Conservation (phyloP, 2,797 vertebrate genomes). For the Cichlasoma orientale region DNA sequence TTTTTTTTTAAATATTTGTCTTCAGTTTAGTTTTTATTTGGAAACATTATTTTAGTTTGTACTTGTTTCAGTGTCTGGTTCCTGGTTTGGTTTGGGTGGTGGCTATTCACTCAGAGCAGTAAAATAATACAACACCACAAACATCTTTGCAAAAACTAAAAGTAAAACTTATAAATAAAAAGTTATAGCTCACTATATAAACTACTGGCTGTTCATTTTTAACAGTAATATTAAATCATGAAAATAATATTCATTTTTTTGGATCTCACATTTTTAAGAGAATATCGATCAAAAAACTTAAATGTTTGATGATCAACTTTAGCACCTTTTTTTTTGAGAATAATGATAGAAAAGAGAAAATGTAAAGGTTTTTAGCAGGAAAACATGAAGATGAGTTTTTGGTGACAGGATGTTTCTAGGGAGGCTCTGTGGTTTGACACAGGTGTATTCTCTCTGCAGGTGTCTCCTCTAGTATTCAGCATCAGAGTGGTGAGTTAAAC, state of each 20-base stretch:
- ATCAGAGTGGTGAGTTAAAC: slow-evolving; percentile 21
- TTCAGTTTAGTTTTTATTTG: too few species aligned
- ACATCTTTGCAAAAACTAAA: too few species aligned
- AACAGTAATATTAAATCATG: neutral
- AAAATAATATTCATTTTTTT: neutral
- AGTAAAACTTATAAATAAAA: too few species aligned
- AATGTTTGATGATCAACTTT: neutral
- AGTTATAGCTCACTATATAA: neutral
- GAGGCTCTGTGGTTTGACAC: neutral
- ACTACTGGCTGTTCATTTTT: neutral
- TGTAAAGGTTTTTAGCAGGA: neutral
- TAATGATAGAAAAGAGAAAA: neutral
- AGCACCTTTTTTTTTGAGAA: neutral
- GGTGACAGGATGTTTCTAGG: neutral
- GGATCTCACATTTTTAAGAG: neutral
- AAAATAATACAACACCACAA: too few species aligned
- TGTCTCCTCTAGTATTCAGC: slow-evolving; percentile 9
- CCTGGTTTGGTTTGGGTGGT: too few species aligned
- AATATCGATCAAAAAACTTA: neutral
- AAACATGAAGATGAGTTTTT: neutral
- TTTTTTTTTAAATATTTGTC: too few species aligned
- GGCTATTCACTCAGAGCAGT: too few species aligned
- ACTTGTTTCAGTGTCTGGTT: too few species aligned
- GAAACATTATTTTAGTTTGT: too few species aligned
- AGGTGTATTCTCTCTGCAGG: neutral